Evolutionary conservation across 1,140 invertebrate species (phyloP), one percentile per base, ranked within the genome.

Genomic region (Mactra quadrangularis): DNA sequence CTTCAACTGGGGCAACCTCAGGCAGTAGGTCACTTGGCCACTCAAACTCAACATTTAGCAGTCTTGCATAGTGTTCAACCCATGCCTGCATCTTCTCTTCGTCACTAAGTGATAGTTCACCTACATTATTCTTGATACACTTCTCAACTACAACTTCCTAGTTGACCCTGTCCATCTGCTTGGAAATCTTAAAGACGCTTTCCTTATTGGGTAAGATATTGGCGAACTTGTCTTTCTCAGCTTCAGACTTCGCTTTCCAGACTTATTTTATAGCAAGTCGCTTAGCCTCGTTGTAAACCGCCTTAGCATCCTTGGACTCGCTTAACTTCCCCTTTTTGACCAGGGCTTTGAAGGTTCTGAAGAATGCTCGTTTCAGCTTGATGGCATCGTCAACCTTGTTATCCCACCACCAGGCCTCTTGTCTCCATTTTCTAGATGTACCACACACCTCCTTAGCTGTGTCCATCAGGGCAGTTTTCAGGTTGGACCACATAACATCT

Each of bases 381-480:
- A 45, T n/a, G 13, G 31, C 3, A 66, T 41, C 62, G 25, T 72
- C 70, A n/a, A 72, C 70, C 47, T 27, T 55, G 33, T 55, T 31
- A 55, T 72, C 45, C 70, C 70, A 72, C 70, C 47, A 72, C 70
- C 70, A 72, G 45, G 70, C 55, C 29, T 72, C 70, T 13, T n/a
- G 13, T 38, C 27, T 72, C 70, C 70, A 72, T 33, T 72, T 72
- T 53, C 33, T 72, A 27, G 70, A 29, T 45, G 55, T 45, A 27
- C 47, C 47, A 53, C 70, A 52, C 29, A 72, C 70, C 29, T 55
- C 47, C 27, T 22, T 29, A 9, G 70, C 70, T 72, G 47, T 27
- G 31, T 55, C 50, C 7, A 72, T 27, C 17, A 70, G 50, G 19
- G 47, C 47, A 50, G 31, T 27, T 38, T 35, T 72, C 13, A 72